phyloP scores from a whole-genome alignment of 2,888 invertebrate species.

The Scaptomyza polygonia region DNA sequence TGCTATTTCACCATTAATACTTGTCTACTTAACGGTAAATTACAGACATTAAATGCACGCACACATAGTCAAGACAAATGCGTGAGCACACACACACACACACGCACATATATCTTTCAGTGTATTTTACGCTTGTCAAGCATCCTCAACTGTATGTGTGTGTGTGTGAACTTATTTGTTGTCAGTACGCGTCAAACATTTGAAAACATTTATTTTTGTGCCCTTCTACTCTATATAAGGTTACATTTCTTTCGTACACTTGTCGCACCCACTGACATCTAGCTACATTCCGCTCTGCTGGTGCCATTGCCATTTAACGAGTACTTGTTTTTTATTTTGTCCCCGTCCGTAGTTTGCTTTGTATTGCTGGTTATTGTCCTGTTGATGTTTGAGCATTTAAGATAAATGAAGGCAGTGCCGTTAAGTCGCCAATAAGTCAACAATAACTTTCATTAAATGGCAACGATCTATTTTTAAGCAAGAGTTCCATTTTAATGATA shows the following conservation, averaged over 20 bases:
- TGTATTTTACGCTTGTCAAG: constrained; percentile 28
- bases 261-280: constrained; percentile 57
- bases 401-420: constrained; percentile 26
- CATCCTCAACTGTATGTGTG: constrained; percentile 28
- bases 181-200: constrained; percentile 79
- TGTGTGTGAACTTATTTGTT: constrained; percentile 69
- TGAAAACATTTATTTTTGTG: constrained; percentile 81
- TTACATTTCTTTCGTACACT: constrained; percentile 43
- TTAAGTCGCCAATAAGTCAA: constrained; percentile 18
- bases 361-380: constrained; percentile 36
- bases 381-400: constrained; percentile 4
- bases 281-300: not conserved
- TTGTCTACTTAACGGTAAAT: constrained; percentile 84
- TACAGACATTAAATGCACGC: constrained; percentile 83
- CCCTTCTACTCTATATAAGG: constrained; percentile 61
- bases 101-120: not conserved
- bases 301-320: constrained; percentile 33
- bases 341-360: constrained; percentile 16
- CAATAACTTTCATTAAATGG: constrained; percentile 5
- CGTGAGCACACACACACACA: constrained; percentile 16
- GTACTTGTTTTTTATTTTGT: constrained; percentile 18
- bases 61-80: constrained; percentile 61
- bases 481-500: not conserved
- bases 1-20: constrained; percentile 83
- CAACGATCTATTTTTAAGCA: not conserved